These are phyloP conservation scores for Bradysia coprophila DNA, from an alignment of 1,140 invertebrate species.

Conservation along the genomic window DNA sequence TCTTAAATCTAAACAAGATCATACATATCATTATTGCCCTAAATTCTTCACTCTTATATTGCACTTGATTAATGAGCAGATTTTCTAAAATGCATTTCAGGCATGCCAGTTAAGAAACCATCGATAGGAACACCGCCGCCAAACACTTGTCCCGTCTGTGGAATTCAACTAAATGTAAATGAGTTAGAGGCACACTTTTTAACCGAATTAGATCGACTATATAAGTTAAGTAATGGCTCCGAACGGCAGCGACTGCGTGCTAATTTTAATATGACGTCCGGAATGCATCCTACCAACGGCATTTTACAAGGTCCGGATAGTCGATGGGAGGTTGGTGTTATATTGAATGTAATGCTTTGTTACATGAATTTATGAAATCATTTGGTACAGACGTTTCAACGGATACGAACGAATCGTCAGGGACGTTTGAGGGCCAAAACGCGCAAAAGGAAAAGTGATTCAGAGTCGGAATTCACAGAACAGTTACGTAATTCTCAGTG, in stretches of 20 bases:
- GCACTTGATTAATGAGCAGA: too few species aligned
- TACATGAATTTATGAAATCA: neutral
- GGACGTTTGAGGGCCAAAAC: slow-evolving; percentile 33
- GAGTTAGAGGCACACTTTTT: slow-evolving; percentile 63
- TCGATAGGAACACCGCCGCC: slow-evolving; percentile 10
- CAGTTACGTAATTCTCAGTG: slow-evolving; percentile 15
- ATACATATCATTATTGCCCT: too few species aligned
- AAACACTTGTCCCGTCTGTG: slow-evolving; percentile 62
- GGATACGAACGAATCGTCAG: slow-evolving; percentile 64
- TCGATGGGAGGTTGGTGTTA: slow-evolving; percentile 47
- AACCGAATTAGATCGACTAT: slow-evolving; percentile 58
- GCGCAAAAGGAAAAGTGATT: slow-evolving; percentile 46
- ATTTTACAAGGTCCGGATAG: slow-evolving; percentile 39
- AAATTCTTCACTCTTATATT: too few species aligned
- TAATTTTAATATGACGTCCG: slow-evolving; percentile 20
- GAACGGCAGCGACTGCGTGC: slow-evolving; percentile 26
- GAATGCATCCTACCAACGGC: slow-evolving; percentile 23
- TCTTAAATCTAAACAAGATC: too few species aligned
- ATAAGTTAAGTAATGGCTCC: slow-evolving; percentile 32
- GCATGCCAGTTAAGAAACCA: neutral
- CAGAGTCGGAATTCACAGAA: slow-evolving; percentile 27
- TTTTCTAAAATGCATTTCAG: too few species aligned
- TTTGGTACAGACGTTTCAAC: slow-evolving; percentile 48
- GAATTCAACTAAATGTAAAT: slow-evolving; percentile 48
- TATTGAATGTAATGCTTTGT: too few species aligned